Base-by-base conservation (phyloP, 2,888 invertebrate genomes). In the Acronicta aceris region DNA sequence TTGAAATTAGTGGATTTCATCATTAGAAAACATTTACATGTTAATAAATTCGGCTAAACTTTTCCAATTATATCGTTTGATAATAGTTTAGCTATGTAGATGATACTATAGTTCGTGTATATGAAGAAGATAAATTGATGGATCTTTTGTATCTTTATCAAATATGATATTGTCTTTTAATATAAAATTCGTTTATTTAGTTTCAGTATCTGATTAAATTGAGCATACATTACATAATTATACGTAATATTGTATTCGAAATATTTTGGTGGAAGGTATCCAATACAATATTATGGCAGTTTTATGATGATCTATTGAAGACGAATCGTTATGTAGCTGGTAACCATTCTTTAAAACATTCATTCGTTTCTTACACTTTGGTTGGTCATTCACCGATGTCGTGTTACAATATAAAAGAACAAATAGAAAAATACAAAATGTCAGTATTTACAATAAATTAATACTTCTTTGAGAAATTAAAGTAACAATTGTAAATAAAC, bases 361-460 rank as follows among this genome's bases (percentile, higher is more conserved):
- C 51, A 63, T 38, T 58, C 56, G 33, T 51, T 27, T 25, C 25
- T 27, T 41, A 60, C 38, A 52, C 63, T 62, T 74, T 57, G 45
- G 54, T 65, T 61, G 45, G 30, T 47, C 43, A 55, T 25, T 58
- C 45, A 68, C 30, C 43, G 49, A 63, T 55, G 53, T 69, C 33
- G 8, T 50, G 57, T 53, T 52, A 70, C 42, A 46, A 66, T 54
- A 59, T 8, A 61, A 70, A 67, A 64, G 46, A 59, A 65, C 25
- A 65, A 50, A 69, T 65, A 73, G 57, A 76, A 65, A 74, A 65
- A 64, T 65, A 75, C 48, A 64, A 70, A 64, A 65, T 60, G 59
- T 59, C 67, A 46, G 57, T 73, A 79, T 75, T 73, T 81, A 79
- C 70, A 82, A 76, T 76, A 79, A 82, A 78, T 73, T 81, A 82